Conservation (phyloP, 2,888 invertebrate genomes). For the Busseola fusca region DNA sequence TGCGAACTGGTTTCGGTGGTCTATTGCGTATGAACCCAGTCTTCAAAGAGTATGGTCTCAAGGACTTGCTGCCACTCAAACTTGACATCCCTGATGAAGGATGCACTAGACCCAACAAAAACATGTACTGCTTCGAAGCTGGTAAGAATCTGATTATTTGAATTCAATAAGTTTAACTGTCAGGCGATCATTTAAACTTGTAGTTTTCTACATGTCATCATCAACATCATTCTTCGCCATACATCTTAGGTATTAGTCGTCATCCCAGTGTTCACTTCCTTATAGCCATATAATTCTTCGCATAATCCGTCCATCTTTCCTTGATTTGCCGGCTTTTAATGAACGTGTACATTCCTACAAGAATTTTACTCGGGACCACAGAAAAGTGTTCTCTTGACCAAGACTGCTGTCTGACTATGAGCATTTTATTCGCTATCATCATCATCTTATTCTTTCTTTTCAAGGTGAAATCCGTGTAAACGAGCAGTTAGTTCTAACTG, state of each 20-base stretch:
- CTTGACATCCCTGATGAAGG: slow-evolving; percentile 97
- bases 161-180: background rate
- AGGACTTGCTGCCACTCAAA: slow-evolving; percentile 95
- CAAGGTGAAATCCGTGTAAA: slow-evolving; percentile 97
- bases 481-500: slow-evolving; percentile 96
- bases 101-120: slow-evolving; percentile 95
- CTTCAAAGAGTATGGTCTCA: slow-evolving; percentile 95
- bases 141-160: slow-evolving; percentile 86
- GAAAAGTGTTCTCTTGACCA: background rate
- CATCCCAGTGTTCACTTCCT: background rate
- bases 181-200: background rate
- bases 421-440: background rate
- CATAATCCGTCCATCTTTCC: too few relatives aligned
- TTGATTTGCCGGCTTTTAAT: background rate
- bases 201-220: too few relatives aligned
- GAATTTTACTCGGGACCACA: background rate
- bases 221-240: background rate
- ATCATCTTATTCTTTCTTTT: slow-evolving; percentile 46
- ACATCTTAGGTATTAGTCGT: background rate
- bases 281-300: background rate
- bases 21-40: slow-evolving; percentile 96
- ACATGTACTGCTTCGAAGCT: slow-evolving; percentile 97
- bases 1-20: slow-evolving; percentile 95
- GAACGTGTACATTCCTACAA: too few relatives aligned
- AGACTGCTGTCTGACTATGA: background rate